Conservation (phyloP, 2,113 vertebrate species). For the Channa argus region DNA sequence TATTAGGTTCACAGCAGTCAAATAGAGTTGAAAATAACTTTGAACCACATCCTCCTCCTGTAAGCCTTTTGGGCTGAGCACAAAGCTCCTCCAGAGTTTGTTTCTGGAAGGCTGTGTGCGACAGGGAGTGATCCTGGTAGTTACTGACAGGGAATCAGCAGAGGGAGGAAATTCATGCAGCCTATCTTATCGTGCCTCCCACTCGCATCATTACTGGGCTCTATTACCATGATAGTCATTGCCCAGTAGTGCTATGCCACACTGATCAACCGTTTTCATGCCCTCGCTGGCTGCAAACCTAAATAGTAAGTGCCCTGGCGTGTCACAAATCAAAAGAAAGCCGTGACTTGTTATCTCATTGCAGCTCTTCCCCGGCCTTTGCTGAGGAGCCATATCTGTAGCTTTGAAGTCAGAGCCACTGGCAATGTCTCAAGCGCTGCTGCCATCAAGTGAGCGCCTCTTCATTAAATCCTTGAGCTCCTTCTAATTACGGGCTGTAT, state of each 20-base stretch:
- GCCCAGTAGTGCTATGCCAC: slow-evolving; percentile 58
- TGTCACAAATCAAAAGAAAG: slow-evolving; percentile 86
- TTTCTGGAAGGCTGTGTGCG: slow-evolving; percentile 59
- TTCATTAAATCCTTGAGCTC: slow-evolving; percentile 81
- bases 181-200: slow-evolving; percentile 59
- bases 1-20: slow-evolving; percentile 22
- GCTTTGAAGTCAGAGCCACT: slow-evolving; percentile 88
- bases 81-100: slow-evolving; percentile 49
- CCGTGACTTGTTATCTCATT: slow-evolving; percentile 85
- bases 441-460: slow-evolving; percentile 73
- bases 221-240: slow-evolving; percentile 41
- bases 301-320: slow-evolving; percentile 78
- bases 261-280: slow-evolving; percentile 59
- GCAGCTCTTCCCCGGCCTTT: slow-evolving; percentile 80
- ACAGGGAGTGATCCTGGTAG: slow-evolving; percentile 43
- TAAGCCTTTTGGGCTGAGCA: slow-evolving; percentile 52
- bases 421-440: slow-evolving; percentile 77
- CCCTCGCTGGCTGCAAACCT: slow-evolving; percentile 77
- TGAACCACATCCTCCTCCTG: slow-evolving; percentile 54
- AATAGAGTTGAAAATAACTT: slow-evolving; percentile 64
- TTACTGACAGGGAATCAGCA: slow-evolving; percentile 50
- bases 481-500: slow-evolving; percentile 77
- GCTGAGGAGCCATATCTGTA: slow-evolving; percentile 81
- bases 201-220: slow-evolving; percentile 59
- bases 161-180: slow-evolving; percentile 25